Conservation (phyloP, 35 echinoderm and acorn worm genomes). For the Strongylocentrotus purpuratus region DNA sequence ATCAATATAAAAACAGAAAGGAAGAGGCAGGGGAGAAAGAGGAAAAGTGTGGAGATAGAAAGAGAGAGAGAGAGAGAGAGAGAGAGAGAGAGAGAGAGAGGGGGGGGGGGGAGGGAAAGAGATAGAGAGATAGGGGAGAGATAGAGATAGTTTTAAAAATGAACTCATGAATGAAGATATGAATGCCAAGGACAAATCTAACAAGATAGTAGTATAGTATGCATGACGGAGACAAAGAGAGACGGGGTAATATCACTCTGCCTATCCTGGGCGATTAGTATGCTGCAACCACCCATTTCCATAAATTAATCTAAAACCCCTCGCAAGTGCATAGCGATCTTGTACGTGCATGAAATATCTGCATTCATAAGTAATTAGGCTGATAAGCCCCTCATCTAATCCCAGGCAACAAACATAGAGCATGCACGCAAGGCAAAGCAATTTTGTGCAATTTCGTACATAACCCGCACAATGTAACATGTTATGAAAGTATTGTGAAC, state of each 20-base stretch:
- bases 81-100: not conserved
- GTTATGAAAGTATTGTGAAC: not conserved
- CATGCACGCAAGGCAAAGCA: not conserved
- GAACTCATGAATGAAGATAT: not conserved
- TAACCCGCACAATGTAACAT: not conserved
- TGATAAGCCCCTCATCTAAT: not conserved
- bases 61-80: not conserved
- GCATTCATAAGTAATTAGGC: not conserved
- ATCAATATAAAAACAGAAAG: not conserved
- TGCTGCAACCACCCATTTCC: not conserved
- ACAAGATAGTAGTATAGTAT: not conserved
- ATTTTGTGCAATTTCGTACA: not conserved
- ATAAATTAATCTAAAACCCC: not conserved
- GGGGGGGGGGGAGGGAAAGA: not conserved
- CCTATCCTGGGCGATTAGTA: not conserved
- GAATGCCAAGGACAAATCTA: not conserved
- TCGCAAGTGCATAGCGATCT: not conserved
- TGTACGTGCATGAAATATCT: not conserved
- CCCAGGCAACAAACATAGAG: not conserved
- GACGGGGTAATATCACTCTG: not conserved
- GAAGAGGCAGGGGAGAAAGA: not conserved
- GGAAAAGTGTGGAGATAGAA: not conserved
- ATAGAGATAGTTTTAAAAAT: not conserved
- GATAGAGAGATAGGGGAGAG: not conserved
- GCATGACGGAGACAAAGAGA: not conserved